phyloP scores from a whole-genome alignment of 2,888 invertebrate species.

The Dyspetes luteomarginatus region DNA sequence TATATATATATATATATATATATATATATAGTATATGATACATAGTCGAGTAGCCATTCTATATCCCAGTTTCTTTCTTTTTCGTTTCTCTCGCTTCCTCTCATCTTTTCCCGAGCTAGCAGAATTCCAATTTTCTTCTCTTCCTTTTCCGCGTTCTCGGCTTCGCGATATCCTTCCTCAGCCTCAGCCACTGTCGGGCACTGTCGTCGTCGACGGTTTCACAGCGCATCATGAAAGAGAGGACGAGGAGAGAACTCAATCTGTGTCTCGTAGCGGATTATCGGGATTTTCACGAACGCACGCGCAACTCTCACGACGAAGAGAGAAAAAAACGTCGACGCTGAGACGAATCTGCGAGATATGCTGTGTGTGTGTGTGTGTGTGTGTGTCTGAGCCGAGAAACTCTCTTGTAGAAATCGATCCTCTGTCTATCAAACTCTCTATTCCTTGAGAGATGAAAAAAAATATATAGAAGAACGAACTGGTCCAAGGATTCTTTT shows the following conservation, averaged over 20 bases:
- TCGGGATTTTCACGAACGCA: slow-evolving; percentile 79
- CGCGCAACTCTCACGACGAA: slow-evolving; percentile 19
- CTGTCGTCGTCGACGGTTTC: slow-evolving; percentile 17
- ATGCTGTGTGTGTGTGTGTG: neutral
- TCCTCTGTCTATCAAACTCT: slow-evolving; percentile 61
- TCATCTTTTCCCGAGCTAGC: slow-evolving; percentile 67
- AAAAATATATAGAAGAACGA: slow-evolving; percentile 3
- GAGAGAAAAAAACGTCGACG: slow-evolving; percentile 40
- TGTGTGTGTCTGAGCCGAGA: slow-evolving; percentile 61
- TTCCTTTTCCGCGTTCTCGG: slow-evolving; percentile 60
- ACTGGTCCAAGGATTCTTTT: slow-evolving; percentile 22
- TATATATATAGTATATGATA: slow-evolving; percentile 1
- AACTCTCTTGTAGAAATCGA: slow-evolving; percentile 66
- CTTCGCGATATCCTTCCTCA: slow-evolving; percentile 64
- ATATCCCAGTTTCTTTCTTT: slow-evolving; percentile 25
- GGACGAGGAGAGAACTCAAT: slow-evolving; percentile 78
- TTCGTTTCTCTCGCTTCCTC: slow-evolving; percentile 49
- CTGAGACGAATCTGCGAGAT: slow-evolving; percentile 15
- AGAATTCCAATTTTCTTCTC: slow-evolving; percentile 82
- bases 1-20: neutral
- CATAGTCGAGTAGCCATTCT: slow-evolving; percentile 15
- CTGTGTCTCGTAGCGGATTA: slow-evolving; percentile 83
- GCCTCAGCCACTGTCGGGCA: slow-evolving; percentile 46
- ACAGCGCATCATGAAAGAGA: neutral
- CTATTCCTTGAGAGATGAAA: slow-evolving; percentile 47